These are phyloP conservation scores for Choloepus didactylus DNA, from an alignment of 2,797 vertebrate genomes.

Conservation along the genomic window DNA sequence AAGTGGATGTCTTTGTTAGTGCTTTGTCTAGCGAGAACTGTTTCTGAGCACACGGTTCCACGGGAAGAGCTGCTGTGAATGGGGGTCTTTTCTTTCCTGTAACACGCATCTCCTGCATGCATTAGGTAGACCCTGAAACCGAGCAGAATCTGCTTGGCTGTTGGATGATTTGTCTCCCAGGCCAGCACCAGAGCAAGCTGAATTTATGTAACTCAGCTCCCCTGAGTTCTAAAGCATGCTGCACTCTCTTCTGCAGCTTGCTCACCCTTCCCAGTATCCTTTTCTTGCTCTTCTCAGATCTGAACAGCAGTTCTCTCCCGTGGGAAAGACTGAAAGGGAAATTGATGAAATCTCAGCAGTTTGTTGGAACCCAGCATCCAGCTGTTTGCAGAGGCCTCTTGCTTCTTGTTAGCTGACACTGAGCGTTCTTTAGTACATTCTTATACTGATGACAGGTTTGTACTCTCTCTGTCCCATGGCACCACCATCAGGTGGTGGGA, in stretches of 20 bases:
- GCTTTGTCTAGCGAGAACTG: conserved; percentile 23
- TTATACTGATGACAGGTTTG: neutral
- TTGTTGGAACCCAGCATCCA: neutral
- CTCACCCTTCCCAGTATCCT: neutral
- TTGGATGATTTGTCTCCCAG: neutral
- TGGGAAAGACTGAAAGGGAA: conserved; percentile 37
- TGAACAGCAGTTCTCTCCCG: neutral
- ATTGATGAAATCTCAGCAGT: neutral
- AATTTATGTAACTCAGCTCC: neutral
- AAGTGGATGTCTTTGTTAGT: conserved; percentile 2
- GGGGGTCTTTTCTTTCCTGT: conserved; percentile 1
- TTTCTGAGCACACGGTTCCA: conserved; percentile 11
- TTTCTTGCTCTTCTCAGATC: conserved; percentile 24
- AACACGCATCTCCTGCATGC: neutral
- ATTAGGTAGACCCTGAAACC: neutral
- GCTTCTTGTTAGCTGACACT: neutral
- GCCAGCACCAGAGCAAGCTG: neutral
- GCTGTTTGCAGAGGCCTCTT: neutral
- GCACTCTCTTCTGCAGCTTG: conserved; percentile 1
- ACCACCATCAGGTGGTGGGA: neutral
- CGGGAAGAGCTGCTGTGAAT: neutral
- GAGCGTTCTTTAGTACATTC: neutral
- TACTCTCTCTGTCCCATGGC: neutral
- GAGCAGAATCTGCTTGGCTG: neutral
- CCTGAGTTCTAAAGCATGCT: neutral